Percentiles rank a stretch among this genome's conserved stretches.
Conservation (phyloP, 2,888 invertebrate genomes). For the Malachius bipustulatus region DNA sequence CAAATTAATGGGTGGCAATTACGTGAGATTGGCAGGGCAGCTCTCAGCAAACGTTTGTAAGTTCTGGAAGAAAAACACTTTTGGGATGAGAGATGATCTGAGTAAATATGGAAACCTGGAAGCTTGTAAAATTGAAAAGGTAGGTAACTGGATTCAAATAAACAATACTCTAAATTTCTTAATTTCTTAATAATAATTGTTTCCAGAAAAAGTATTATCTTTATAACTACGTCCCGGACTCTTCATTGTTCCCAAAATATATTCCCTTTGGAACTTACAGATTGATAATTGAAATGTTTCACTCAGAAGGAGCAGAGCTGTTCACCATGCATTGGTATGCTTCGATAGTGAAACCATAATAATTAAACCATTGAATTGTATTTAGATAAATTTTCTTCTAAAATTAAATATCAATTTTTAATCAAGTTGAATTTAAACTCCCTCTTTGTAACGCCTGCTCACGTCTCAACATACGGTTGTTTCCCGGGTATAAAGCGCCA, state of each 20-base stretch:
- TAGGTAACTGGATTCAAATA: too few relatives aligned
- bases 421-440: too few relatives aligned
- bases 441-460: too few relatives aligned
- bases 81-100: constrained; percentile 1
- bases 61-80: constrained; percentile 4
- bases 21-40: neutral
- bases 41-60: constrained; percentile 1
- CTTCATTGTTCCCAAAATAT: neutral
- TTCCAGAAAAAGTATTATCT: constrained; percentile 7
- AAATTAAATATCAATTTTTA: too few relatives aligned
- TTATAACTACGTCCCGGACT: constrained; percentile 3
- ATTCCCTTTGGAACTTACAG: constrained; percentile 1
- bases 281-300: neutral
- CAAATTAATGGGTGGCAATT: neutral
- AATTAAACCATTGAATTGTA: too few relatives aligned
- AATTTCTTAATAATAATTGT: neutral
- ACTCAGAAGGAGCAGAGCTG: neutral
- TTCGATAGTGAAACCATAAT: constrained; percentile 4
- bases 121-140: constrained; percentile 6
- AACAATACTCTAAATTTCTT: too few relatives aligned
- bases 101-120: constrained; percentile 4
- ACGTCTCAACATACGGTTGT: too few relatives aligned
- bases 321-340: constrained; percentile 6
- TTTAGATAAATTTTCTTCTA: too few relatives aligned
- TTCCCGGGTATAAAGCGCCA: too few relatives aligned